These are phyloP conservation scores for Trypoxylon attenuatum DNA, from an alignment of 2,888 invertebrate genomes.

Conservation along the genomic window DNA sequence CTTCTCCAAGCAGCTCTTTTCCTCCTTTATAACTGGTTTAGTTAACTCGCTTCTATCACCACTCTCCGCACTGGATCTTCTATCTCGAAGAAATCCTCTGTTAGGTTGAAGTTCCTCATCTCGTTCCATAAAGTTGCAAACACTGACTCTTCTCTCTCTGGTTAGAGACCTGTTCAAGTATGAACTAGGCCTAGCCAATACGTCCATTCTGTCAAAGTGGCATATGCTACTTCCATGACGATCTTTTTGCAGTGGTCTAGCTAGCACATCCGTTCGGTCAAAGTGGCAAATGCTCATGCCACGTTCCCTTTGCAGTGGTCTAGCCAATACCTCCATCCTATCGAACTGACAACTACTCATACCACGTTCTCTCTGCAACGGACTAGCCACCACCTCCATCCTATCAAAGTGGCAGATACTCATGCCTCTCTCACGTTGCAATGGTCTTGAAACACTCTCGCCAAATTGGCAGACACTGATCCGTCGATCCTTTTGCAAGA, in stretches of 20 bases:
- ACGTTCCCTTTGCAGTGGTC: constrained; percentile 58
- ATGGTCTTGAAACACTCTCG: constrained; percentile 55
- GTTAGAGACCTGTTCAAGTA: constrained; percentile 23
- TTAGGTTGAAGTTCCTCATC: constrained; percentile 33
- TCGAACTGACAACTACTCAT: constrained; percentile 65
- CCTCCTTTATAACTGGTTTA: constrained; percentile 10
- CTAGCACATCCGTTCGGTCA: constrained; percentile 60
- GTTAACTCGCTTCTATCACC: constrained; percentile 52
- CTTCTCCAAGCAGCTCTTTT: not conserved
- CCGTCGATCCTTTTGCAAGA: constrained; percentile 59
- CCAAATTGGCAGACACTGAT: constrained; percentile 65
- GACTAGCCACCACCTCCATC: constrained; percentile 57
- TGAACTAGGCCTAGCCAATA: constrained; percentile 45
- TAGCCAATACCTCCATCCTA: constrained; percentile 29
- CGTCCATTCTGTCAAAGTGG: constrained; percentile 62
- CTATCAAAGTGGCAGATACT: constrained; percentile 64
- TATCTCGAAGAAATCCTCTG: constrained; percentile 42
- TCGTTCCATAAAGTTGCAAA: constrained; percentile 57
- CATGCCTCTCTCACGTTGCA: constrained; percentile 61
- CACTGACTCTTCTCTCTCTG: constrained; percentile 55
- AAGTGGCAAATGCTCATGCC: constrained; percentile 65
- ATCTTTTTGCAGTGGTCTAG: constrained; percentile 59
- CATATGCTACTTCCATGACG: constrained; percentile 60
- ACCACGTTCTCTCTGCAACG: constrained; percentile 60
- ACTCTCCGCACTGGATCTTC: constrained; percentile 36